These are phyloP conservation scores for Drosophila pegasa DNA, from an alignment of 2,888 invertebrate species.

Conservation along the genomic window DNA sequence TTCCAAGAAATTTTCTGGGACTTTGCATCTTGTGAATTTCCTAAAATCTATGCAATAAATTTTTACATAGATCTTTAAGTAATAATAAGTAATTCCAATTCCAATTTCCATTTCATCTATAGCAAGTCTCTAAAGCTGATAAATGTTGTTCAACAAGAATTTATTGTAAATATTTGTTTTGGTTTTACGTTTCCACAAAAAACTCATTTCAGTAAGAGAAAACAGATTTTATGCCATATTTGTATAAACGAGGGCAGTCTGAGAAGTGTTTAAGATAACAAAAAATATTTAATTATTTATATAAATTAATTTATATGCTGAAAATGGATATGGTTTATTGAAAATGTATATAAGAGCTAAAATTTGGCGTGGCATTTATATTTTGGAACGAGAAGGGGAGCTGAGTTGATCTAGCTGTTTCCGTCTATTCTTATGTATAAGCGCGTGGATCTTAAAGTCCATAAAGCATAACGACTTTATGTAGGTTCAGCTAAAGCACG, in stretches of 20 bases:
- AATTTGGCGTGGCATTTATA: too few species aligned
- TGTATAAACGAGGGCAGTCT: not conserved
- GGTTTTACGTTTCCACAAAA: not conserved
- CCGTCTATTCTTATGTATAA: too few species aligned
- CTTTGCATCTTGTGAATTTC: not conserved
- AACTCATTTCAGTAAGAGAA: not conserved
- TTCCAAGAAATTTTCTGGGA: not conserved
- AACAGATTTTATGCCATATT: not conserved
- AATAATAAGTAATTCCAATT: not conserved
- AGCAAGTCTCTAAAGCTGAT: not conserved
- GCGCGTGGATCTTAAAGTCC: too few species aligned
- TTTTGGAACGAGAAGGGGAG: too few species aligned
- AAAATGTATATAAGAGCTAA: too few species aligned
- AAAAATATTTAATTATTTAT: too few species aligned
- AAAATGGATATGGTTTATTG: too few species aligned
- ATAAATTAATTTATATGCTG: too few species aligned
- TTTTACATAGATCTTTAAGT: not conserved
- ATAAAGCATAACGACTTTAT: too few species aligned
- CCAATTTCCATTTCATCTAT: not conserved
- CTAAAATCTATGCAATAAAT: not conserved
- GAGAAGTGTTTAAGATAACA: too few species aligned
- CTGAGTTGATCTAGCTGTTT: too few species aligned
- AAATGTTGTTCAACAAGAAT: not conserved
- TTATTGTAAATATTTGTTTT: constrained; percentile 27
- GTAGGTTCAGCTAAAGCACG: too few species aligned